Evolutionary conservation across 1,140 invertebrate species (phyloP).

Genomic region (Pogonognathellus flavescens): DNA sequence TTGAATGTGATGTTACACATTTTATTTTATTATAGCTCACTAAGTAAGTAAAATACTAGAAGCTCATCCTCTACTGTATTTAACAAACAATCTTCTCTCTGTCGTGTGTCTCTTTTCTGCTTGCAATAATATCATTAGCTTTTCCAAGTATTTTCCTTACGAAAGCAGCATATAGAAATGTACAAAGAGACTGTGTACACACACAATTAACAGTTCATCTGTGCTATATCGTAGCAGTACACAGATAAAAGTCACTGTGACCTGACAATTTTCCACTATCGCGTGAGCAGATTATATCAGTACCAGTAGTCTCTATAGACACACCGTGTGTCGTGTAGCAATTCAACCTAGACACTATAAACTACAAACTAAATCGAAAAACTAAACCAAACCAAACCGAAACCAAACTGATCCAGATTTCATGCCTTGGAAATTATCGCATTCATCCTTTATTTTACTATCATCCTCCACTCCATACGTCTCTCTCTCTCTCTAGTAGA

Average conservation of each 20-base stretch:
- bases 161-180: not conserved
- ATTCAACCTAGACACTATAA: not conserved
- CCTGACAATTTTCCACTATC: too few relatives aligned
- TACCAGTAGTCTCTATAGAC: too few relatives aligned
- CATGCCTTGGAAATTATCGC: not conserved
- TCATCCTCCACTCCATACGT: too few relatives aligned
- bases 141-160: not conserved
- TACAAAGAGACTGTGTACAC: not conserved
- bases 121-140: not conserved
- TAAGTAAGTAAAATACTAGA: too few relatives aligned
- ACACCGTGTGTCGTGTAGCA: too few relatives aligned
- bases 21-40: too few relatives aligned
- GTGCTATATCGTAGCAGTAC: not conserved
- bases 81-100: not conserved
- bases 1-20: too few relatives aligned
- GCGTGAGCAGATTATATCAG: too few relatives aligned
- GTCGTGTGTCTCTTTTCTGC: not conserved
- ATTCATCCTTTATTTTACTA: too few relatives aligned
- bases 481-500: too few relatives aligned
- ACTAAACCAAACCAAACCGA: constrained; percentile 33
- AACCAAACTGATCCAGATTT: constrained; percentile 23
- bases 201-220: constrained; percentile 11
- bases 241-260: too few relatives aligned
- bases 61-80: not conserved
- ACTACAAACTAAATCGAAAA: not conserved